These are phyloP conservation scores for Cephonodes hylas DNA, from an alignment of 2,888 invertebrate species.

Conservation along the genomic window DNA sequence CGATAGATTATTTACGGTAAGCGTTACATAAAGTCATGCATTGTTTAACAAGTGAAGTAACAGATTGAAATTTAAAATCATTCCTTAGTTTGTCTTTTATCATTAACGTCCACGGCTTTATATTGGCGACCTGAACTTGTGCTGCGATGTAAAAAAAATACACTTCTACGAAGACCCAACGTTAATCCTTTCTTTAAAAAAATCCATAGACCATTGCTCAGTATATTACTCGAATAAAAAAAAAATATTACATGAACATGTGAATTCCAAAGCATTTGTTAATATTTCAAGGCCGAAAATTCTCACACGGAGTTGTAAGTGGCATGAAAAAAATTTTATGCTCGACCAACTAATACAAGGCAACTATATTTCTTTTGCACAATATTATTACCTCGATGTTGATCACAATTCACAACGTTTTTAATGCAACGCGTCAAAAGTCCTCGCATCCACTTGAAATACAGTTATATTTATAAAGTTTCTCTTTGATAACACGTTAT, in stretches of 20 bases:
- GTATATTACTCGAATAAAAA: not conserved
- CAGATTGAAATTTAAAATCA: not conserved
- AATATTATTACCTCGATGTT: not conserved
- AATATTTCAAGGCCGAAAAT: not conserved
- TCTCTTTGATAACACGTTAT: not conserved
- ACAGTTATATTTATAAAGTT: not conserved
- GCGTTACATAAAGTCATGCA: not conserved
- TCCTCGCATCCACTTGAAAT: not conserved
- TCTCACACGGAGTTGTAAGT: not conserved
- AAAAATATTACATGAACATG: not conserved
- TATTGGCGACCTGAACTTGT: too few relatives aligned
- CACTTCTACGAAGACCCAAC: too few relatives aligned
- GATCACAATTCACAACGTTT: not conserved
- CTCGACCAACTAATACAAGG: not conserved
- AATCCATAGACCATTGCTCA: too few relatives aligned
- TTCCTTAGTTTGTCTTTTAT: not conserved
- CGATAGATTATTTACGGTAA: not conserved
- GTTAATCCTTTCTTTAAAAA: too few relatives aligned
- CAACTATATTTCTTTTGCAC: not conserved
- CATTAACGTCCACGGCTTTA: too few relatives aligned
- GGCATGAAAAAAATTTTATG: not conserved
- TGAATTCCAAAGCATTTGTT: not conserved
- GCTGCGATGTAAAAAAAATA: too few relatives aligned
- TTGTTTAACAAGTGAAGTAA: not conserved
- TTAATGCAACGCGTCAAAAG: not conserved